phyloP scores from a whole-genome alignment of 1,140 invertebrate genomes.

The Drosophila sucinea region DNA sequence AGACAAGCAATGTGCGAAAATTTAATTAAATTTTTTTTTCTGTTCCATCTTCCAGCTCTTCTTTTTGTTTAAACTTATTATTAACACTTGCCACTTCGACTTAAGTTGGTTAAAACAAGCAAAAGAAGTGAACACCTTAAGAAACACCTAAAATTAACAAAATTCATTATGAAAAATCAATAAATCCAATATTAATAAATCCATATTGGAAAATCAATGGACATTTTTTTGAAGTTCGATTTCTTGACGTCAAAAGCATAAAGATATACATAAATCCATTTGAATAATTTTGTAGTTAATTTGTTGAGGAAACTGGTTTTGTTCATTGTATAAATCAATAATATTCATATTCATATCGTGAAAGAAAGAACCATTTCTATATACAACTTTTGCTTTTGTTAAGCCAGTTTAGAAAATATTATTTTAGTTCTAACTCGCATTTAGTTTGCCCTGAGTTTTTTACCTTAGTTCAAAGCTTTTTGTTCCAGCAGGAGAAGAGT shows the following conservation, averaged over 20 bases:
- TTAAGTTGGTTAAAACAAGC: slow-evolving; percentile 7
- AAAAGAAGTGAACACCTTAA: background rate
- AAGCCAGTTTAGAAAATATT: no score
- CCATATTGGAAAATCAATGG: background rate
- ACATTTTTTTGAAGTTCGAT: no score
- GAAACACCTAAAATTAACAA: background rate
- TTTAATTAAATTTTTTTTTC: slow-evolving; percentile 8
- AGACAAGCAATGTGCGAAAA: slow-evolving; percentile 14
- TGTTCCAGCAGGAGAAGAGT: no score
- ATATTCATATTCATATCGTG: background rate
- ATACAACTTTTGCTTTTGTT: no score
- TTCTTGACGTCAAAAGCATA: background rate
- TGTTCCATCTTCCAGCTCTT: background rate
- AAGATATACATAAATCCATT: background rate
- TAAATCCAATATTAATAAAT: background rate
- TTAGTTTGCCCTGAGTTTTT: no score
- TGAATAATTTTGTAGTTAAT: no score
- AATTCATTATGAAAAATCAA: background rate
- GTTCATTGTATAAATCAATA: background rate
- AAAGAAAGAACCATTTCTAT: no score
- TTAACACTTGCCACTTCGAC: slow-evolving; percentile 1
- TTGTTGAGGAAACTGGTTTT: background rate
- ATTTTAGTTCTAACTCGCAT: no score
- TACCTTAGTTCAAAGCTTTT: no score
- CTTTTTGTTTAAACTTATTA: slow-evolving; percentile 7